Conservation (phyloP, 2,888 invertebrate species). For the Ectemnius lituratus region DNA sequence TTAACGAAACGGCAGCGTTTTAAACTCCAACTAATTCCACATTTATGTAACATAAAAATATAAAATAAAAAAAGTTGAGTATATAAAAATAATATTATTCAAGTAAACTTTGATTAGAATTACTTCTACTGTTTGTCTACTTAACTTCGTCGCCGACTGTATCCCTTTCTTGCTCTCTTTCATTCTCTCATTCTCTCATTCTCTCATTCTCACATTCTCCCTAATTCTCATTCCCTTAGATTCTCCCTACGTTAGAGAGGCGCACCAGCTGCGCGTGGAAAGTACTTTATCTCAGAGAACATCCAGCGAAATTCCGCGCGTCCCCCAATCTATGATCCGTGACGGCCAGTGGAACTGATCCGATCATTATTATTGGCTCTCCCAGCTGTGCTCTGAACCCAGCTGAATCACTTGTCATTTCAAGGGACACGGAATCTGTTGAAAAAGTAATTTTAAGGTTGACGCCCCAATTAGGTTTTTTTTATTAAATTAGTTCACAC, state of each 20-base stretch:
- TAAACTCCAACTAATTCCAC: too few species aligned
- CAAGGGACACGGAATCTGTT: too few species aligned
- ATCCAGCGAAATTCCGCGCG: slow-evolving; percentile 46
- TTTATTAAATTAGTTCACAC: too few species aligned
- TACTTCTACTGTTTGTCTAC: too few species aligned
- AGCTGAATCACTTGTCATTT: too few species aligned
- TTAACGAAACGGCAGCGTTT: too few species aligned
- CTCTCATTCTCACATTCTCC: background rate
- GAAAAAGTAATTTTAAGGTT: too few species aligned
- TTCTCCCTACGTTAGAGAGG: background rate
- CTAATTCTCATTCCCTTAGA: background rate
- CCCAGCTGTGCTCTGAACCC: background rate
- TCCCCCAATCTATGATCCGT: slow-evolving; percentile 33
- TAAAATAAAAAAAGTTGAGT: too few species aligned
- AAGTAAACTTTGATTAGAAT: too few species aligned
- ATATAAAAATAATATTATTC: too few species aligned
- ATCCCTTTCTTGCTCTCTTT: background rate
- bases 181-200: background rate
- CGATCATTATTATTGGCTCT: slow-evolving; percentile 34
- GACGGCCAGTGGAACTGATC: slow-evolving; percentile 36
- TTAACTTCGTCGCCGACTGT: background rate
- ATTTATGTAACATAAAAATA: too few species aligned
- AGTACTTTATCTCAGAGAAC: slow-evolving; percentile 38
- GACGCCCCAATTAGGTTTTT: too few species aligned
- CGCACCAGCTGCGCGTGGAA: slow-evolving; percentile 46